These are phyloP conservation scores for Himalopsyche anomala DNA, from an alignment of 2,888 invertebrate genomes.

Conservation along the genomic window DNA sequence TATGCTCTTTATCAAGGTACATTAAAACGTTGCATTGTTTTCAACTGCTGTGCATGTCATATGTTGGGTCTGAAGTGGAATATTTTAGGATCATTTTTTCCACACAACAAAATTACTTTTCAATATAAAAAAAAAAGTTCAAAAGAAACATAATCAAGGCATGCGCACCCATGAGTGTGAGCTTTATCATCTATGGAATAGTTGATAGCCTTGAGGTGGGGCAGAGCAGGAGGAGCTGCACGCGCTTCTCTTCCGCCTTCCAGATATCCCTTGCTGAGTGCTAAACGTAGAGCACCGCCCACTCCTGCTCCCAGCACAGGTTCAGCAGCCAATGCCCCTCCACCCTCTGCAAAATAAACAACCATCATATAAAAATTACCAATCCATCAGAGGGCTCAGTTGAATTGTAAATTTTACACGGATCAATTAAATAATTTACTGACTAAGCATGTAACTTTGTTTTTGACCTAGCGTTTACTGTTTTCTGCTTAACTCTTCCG, in stretches of 20 bases:
- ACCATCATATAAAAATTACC: background rate
- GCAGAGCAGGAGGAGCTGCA: conserved; percentile 85
- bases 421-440: no score
- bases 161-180: conserved; percentile 76
- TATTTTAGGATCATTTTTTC: no score
- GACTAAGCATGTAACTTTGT: no score
- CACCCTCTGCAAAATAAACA: conserved; percentile 69
- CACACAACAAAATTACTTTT: no score
- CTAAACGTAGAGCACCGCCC: conserved; percentile 92
- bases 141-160: background rate
- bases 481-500: no score
- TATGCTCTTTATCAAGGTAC: no score
- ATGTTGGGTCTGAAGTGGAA: no score
- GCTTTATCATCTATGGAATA: conserved; percentile 89
- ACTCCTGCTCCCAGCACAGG: conserved; percentile 95
- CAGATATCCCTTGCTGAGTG: conserved; percentile 95
- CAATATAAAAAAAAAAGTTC: conserved; percentile 33
- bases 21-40: no score
- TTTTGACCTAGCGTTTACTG: conserved; percentile 67
- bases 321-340: conserved; percentile 90
- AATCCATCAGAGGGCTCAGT: no score
- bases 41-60: no score
- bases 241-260: conserved; percentile 87
- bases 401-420: no score
- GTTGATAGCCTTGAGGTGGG: conserved; percentile 86